Conservation (phyloP, 1,140 invertebrate genomes). For the Eriocheir sinensis region DNA sequence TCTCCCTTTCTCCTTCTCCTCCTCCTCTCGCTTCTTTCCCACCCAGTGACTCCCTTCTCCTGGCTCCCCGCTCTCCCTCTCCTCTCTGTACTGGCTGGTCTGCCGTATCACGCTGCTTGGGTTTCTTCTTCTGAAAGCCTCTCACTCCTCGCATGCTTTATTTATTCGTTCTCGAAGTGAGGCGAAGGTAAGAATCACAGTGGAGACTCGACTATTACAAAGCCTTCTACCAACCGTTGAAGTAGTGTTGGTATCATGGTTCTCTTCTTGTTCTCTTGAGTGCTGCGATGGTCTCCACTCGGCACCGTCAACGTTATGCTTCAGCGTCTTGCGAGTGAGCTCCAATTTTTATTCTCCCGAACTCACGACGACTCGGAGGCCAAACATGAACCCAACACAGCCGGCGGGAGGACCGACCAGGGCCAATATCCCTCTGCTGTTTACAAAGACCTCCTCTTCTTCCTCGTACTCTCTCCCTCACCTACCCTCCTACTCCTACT, state of each 20-base stretch:
- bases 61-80: background rate
- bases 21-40: background rate
- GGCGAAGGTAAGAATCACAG: too few species aligned
- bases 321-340: too few species aligned
- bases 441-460: conserved; percentile 9
- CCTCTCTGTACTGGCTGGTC: background rate
- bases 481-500: background rate
- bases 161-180: background rate
- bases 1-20: background rate
- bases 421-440: conserved; percentile 37
- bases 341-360: background rate
- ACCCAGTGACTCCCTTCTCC: background rate
- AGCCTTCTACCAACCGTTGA: too few species aligned
- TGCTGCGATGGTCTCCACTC: too few species aligned
- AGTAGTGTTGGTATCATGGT: too few species aligned
- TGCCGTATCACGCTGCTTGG: too few species aligned
- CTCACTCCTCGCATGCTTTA: background rate
- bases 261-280: too few species aligned
- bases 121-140: too few species aligned
- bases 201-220: too few species aligned
- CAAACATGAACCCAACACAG: background rate
- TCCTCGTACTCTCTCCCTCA: background rate
- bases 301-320: too few species aligned
- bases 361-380: background rate
- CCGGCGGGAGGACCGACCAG: background rate